Evolutionary conservation across 2,113 vertebrate species (phyloP), one percentile per base, ranked within the genome.

Genomic region (Paramormyrops kingsleyae): DNA sequence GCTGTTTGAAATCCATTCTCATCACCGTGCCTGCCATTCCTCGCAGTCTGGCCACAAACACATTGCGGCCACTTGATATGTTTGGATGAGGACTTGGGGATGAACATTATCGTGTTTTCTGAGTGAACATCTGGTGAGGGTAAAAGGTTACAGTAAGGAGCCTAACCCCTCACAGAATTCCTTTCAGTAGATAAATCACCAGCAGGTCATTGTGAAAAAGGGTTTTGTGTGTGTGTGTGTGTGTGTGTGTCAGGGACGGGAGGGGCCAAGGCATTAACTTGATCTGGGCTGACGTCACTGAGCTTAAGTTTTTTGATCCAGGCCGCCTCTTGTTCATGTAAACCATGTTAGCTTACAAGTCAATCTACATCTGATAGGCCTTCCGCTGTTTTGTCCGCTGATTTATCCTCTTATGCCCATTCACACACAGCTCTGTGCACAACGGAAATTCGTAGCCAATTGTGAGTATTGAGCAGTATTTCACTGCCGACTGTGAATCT

Each of bases 131-230:
- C 96, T 96, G 96, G 95, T 90, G 94, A 90, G 95, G 95, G 96
- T 94, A 94, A 95, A 95, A 96, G 96, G 95, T 96, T 96, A 96
- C 94, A 94, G 95, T 95, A 94, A 93, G 94, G 94, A 96, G 95
- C 95, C 92, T 94, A 95, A 94, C 39, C 94, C 94, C 93, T 94
- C 92, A 92, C 94, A 94, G 95, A 96, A 96, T 96, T 96, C 96
- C 95, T 96, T 95, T 95, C 94, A 94, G 95, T 95, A 95, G 94
- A 96, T 96, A 96, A 96, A 96, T 96, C 96, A 96, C 92, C 93
- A 89, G 93, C 94, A 91, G 95, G 94, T 94, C 96, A 94, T 91
- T 94, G 95, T 90, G 92, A 89, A 89, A 89, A 52, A 15, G 44
- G 49, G 88, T 39, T 35, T 87, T 87, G 46, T 87, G 84, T 87